These are phyloP conservation scores for Pseudoatta argentina DNA, from an alignment of 1,140 invertebrate genomes.

Conservation along the genomic window DNA sequence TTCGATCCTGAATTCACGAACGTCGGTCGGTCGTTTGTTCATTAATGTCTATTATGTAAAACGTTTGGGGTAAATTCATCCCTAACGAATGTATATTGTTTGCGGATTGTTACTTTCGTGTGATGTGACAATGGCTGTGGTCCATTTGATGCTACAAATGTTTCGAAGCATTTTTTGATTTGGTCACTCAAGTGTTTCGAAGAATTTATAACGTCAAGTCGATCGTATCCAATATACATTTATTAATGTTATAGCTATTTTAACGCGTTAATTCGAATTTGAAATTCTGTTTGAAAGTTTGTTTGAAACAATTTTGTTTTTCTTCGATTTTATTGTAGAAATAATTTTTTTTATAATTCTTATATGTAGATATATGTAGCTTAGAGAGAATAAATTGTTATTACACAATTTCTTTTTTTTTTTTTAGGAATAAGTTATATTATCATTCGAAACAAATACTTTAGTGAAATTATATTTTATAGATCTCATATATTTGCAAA, in stretches of 20 bases:
- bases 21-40: conserved; percentile 66
- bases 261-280: neutral
- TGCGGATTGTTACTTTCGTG: conserved; percentile 76
- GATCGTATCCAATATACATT: too few relatives aligned
- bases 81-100: conserved; percentile 82
- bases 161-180: too few relatives aligned
- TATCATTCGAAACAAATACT: neutral
- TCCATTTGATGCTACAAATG: too few relatives aligned
- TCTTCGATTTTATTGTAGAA: neutral
- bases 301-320: conserved; percentile 4
- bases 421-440: neutral
- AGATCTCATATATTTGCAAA: neutral
- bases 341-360: too few relatives aligned
- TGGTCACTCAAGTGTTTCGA: too few relatives aligned
- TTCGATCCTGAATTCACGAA: conserved; percentile 48
- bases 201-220: too few relatives aligned
- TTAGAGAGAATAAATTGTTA: neutral
- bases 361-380: too few relatives aligned
- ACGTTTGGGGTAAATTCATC: conserved; percentile 75
- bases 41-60: conserved; percentile 81
- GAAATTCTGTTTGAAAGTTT: neutral
- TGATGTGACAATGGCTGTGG: conserved; percentile 54
- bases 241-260: conserved; percentile 28
- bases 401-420: too few relatives aligned
- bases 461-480: neutral